A percentile compares a stretch with the other conserved stretches of the same genome.
phyloP scores from a whole-genome alignment of 1,140 invertebrate genomes.

The Drosophila virilis region DNA sequence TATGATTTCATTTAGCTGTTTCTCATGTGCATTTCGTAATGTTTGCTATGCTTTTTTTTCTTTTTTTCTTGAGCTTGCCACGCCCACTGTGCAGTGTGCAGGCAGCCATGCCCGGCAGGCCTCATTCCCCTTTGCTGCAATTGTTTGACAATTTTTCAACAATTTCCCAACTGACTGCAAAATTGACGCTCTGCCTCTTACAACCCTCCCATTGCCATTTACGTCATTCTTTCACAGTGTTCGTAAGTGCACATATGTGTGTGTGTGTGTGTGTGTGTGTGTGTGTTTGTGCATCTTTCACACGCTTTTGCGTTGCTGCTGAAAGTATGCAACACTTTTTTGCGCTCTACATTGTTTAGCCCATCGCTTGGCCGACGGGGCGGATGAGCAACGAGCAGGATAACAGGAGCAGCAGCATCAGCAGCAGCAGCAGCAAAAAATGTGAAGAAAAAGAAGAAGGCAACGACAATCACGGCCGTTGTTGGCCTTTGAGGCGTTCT shows the following conservation, averaged over 20 bases:
- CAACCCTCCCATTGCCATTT: conserved; percentile 23
- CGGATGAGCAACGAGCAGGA: conserved; percentile 44
- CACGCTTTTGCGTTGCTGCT: conserved; percentile 66
- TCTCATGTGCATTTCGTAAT: conserved; percentile 38
- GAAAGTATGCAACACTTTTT: conserved; percentile 74
- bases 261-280: conserved; percentile 20
- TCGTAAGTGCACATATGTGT: conserved; percentile 1
- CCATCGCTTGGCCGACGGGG: conserved; percentile 33
- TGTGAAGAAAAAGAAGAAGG: conserved; percentile 4
- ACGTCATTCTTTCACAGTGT: conserved; percentile 21
- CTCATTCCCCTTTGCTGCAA: conserved; percentile 43
- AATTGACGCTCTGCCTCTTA: conserved; percentile 15
- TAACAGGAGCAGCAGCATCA: background rate
- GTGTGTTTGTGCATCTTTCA: conserved; percentile 68
- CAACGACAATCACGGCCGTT: conserved; percentile 63
- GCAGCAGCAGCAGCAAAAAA: background rate
- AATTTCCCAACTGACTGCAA: conserved; percentile 66
- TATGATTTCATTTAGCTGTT: conserved; percentile 39
- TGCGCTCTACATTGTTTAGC: conserved; percentile 56
- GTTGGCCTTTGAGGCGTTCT: conserved; percentile 62
- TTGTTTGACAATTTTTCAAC: conserved; percentile 82
- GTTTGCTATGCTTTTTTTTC: background rate
- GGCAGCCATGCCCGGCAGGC: background rate
- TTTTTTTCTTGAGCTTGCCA: conserved; percentile 1
- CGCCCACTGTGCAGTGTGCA: conserved; percentile 22